Conservation (phyloP, 2,797 vertebrate genomes). For the Neomorphus geoffroyi region DNA sequence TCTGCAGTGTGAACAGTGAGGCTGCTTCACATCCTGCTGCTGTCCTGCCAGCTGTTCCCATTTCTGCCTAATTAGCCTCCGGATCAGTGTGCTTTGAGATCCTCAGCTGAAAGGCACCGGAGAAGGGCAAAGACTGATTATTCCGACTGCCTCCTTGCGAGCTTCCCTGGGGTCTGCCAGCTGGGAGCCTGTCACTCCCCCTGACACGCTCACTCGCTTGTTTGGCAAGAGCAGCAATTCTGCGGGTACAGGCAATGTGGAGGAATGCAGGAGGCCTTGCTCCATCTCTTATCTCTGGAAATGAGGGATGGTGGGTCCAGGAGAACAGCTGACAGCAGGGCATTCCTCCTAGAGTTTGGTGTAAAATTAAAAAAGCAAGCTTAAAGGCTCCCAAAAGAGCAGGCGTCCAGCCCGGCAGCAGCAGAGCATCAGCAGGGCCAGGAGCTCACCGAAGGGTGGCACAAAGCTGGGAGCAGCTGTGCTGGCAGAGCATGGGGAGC, state of each 20-base stretch:
- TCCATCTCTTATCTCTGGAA: background rate
- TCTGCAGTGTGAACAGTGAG: background rate
- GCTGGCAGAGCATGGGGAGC: no score
- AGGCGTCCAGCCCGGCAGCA: background rate
- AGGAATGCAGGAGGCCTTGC: background rate
- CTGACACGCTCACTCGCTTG: background rate
- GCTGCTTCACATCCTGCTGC: fast-evolving
- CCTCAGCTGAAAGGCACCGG: background rate
- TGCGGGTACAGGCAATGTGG: background rate
- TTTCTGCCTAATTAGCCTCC: conserved; percentile 1
- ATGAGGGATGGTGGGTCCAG: background rate
- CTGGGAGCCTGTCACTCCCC: background rate
- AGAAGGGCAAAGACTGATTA: background rate
- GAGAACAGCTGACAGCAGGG: background rate
- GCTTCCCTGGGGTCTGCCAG: background rate
- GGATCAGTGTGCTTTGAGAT: background rate
- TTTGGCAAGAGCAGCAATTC: background rate
- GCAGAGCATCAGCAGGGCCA: background rate
- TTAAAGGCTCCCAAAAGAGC: background rate
- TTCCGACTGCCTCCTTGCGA: background rate
- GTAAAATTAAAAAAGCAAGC: background rate
- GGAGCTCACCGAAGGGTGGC: background rate
- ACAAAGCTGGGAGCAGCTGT: background rate
- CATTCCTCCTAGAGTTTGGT: background rate
- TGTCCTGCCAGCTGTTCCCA: conserved; percentile 22